Conservation (phyloP, 2,797 vertebrate genomes). For the Alauda arvensis region DNA sequence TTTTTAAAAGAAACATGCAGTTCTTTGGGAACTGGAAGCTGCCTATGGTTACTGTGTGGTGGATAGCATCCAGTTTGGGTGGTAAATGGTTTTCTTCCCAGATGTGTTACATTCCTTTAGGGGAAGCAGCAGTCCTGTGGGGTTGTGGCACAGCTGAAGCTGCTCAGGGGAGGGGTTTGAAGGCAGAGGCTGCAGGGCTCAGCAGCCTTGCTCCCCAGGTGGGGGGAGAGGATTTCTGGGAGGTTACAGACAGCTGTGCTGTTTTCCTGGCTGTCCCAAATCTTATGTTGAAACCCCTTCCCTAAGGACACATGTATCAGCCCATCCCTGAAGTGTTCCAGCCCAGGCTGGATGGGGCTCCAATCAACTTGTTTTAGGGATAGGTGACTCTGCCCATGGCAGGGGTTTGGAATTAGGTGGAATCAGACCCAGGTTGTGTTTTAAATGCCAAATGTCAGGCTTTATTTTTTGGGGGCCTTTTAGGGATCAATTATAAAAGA, state of each 20-base stretch:
- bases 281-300: not conserved
- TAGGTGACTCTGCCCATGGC: not conserved
- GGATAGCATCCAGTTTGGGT: not conserved
- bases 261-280: not conserved
- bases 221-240: not conserved
- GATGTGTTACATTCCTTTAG: rapidly evolving
- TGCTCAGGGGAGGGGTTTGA: not conserved
- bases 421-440: not conserved
- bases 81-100: not conserved
- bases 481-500: not conserved
- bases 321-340: not conserved
- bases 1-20: not conserved
- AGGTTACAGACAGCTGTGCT: not conserved
- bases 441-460: not conserved
- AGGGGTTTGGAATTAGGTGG: not conserved
- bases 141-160: not conserved
- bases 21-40: not conserved
- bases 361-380: not conserved
- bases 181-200: not conserved
- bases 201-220: not conserved
- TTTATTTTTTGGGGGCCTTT: not conserved
- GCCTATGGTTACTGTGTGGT: not conserved
- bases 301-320: not conserved
- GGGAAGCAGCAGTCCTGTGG: not conserved
- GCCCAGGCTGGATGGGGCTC: not conserved